Evolutionary conservation across 2,888 invertebrate species (phyloP).

Genomic region (Theretra japonica): DNA sequence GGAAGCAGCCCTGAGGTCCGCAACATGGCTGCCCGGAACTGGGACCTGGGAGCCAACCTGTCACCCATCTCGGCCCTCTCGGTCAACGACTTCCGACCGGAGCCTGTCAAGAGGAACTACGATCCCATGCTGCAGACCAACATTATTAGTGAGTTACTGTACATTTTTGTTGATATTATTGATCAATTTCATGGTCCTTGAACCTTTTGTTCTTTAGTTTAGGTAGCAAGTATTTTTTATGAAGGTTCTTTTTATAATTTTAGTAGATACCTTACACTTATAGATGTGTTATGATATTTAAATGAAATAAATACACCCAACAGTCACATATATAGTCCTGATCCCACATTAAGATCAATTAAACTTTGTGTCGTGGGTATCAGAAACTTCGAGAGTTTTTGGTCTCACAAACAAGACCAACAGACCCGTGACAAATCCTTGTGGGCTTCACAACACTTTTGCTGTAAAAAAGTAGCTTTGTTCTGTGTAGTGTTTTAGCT

Average conservation of each 20-base stretch:
- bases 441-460: too few relatives aligned
- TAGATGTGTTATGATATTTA: too few relatives aligned
- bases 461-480: too few relatives aligned
- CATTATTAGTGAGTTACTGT: slow-evolving; percentile 63
- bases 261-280: too few relatives aligned
- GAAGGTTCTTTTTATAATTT: not conserved
- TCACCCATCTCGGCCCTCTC: slow-evolving; percentile 64
- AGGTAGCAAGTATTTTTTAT: not conserved
- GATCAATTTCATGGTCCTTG: not conserved
- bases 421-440: too few relatives aligned
- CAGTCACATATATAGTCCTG: too few relatives aligned
- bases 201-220: not conserved
- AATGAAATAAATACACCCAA: too few relatives aligned
- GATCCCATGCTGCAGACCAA: slow-evolving; percentile 80
- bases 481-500: too few relatives aligned
- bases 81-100: slow-evolving; percentile 68
- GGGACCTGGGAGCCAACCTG: slow-evolving; percentile 77
- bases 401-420: too few relatives aligned
- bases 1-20: slow-evolving; percentile 73
- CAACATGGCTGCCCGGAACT: slow-evolving; percentile 72
- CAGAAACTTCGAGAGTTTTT: too few relatives aligned
- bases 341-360: too few relatives aligned
- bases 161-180: not conserved
- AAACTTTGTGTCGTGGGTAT: too few relatives aligned
- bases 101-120: slow-evolving; percentile 71